A percentile compares a stretch with the other conserved stretches of the same genome.
These are phyloP conservation scores for Hyaena hyaena DNA, from an alignment of 2,113 vertebrate genomes.

Conservation along the genomic window DNA sequence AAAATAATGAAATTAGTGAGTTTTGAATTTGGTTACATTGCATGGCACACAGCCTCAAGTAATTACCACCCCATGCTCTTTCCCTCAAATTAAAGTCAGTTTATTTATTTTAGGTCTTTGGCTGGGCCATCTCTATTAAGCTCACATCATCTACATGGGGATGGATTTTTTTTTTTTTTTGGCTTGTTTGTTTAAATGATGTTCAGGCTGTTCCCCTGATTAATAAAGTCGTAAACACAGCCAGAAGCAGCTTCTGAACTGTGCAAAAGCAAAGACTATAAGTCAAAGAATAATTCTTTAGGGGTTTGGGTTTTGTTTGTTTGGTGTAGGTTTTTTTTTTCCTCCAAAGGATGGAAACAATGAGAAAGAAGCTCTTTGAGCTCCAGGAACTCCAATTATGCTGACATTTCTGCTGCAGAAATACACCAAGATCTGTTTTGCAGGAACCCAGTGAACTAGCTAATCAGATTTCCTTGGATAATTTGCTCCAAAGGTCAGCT, in stretches of 20 bases:
- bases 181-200: constrained; percentile 80
- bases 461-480: constrained; percentile 83
- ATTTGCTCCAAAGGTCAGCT: constrained; percentile 81
- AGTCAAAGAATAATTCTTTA: constrained; percentile 65
- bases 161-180: background rate
- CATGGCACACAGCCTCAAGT: constrained; percentile 79
- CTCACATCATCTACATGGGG: constrained; percentile 65
- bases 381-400: constrained; percentile 73
- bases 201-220: constrained; percentile 71
- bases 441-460: constrained; percentile 78
- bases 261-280: constrained; percentile 36
- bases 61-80: constrained; percentile 81
- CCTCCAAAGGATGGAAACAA: constrained; percentile 66
- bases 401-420: constrained; percentile 76
- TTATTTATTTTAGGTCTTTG: constrained; percentile 86
- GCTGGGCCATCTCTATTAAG: constrained; percentile 80
- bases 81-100: constrained; percentile 74
- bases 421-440: constrained; percentile 71
- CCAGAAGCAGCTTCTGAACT: constrained; percentile 62
- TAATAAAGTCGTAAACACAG: constrained; percentile 78
- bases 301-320: constrained; percentile 58
- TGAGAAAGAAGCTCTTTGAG: constrained; percentile 66
- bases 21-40: constrained; percentile 83
- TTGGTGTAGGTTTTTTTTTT: background rate
- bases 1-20: constrained; percentile 88